Percentiles rank a stretch among this genome's conserved stretches.
These are phyloP conservation scores for Scaptomyza caliginosa DNA, from an alignment of 2,888 invertebrate genomes.

Conservation along the genomic window DNA sequence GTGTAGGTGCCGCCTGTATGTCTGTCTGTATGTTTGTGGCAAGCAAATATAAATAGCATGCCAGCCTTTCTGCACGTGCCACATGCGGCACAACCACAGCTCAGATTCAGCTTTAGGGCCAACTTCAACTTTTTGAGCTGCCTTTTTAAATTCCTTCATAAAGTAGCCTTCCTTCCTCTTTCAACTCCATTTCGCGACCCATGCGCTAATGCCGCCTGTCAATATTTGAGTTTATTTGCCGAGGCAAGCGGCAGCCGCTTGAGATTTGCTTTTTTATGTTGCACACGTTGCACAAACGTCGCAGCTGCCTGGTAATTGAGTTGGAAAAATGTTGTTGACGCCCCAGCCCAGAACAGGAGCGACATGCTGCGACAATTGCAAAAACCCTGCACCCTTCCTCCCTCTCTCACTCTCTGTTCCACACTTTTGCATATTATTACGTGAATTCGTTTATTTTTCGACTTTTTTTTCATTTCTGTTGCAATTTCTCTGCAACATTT, in stretches of 20 bases:
- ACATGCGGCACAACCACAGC: slow-evolving; percentile 4
- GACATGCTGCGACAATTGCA: slow-evolving; percentile 75
- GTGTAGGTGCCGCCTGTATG: slow-evolving; percentile 26
- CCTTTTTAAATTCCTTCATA: slow-evolving; percentile 28
- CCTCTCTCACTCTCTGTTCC: slow-evolving; percentile 1
- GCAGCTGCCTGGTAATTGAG: slow-evolving; percentile 72
- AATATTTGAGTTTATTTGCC: slow-evolving; percentile 64
- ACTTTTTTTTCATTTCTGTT: slow-evolving; percentile 3
- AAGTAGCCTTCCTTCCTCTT: slow-evolving; percentile 10
- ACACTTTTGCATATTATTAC: slow-evolving; percentile 72
- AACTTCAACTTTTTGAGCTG: neutral
- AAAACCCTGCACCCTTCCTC: neutral
- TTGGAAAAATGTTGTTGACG: slow-evolving; percentile 79
- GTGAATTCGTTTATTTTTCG: slow-evolving; percentile 52
- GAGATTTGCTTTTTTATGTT: slow-evolving; percentile 59
- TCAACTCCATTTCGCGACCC: neutral
- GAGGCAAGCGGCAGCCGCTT: slow-evolving; percentile 46
- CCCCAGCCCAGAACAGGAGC: slow-evolving; percentile 46
- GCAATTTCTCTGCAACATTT: slow-evolving; percentile 27
- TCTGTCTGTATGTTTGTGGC: slow-evolving; percentile 62
- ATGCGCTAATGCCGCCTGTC: slow-evolving; percentile 49
- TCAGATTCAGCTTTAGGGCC: neutral
- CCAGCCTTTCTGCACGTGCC: slow-evolving; percentile 44
- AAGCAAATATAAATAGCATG: slow-evolving; percentile 62
- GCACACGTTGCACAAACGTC: slow-evolving; percentile 70